These are phyloP conservation scores for Vandiemenella viatica DNA, from an alignment of 2,888 invertebrate species.

Conservation along the genomic window DNA sequence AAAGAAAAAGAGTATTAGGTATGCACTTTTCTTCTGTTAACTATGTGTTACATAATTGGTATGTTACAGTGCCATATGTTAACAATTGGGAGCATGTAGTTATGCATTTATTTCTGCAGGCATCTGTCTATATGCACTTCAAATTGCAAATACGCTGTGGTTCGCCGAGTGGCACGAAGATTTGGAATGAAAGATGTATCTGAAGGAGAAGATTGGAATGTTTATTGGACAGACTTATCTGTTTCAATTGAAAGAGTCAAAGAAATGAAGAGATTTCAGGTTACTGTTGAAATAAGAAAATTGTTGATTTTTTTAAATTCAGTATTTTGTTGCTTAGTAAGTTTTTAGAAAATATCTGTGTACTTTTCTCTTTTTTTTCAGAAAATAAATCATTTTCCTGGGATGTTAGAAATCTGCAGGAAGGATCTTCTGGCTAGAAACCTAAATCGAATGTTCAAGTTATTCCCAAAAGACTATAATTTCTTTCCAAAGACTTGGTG, in stretches of 20 bases:
- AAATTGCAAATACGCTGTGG: constrained; percentile 58
- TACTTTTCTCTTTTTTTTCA: constrained; percentile 31
- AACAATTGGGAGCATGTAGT: too few relatives aligned
- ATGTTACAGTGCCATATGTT: too few relatives aligned
- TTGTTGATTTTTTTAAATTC: neutral
- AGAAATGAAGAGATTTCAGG: constrained; percentile 74
- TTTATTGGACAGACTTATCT: constrained; percentile 81
- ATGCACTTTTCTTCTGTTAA: too few relatives aligned
- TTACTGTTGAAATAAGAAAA: constrained; percentile 19
- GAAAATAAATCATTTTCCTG: constrained; percentile 86
- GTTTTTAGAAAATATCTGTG: neutral
- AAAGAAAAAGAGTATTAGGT: too few relatives aligned
- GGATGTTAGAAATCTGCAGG: constrained; percentile 76
- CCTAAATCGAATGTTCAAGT: constrained; percentile 73
- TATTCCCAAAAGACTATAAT: constrained; percentile 79
- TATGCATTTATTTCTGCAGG: too few relatives aligned
- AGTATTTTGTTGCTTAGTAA: neutral
- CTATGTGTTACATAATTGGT: too few relatives aligned
- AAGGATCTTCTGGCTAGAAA: constrained; percentile 82
- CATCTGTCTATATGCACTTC: constrained; percentile 48
- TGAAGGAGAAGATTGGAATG: constrained; percentile 73
- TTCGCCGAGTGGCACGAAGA: constrained; percentile 50
- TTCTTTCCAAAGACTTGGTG: constrained; percentile 92
- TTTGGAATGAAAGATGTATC: constrained; percentile 63
- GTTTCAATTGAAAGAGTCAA: constrained; percentile 75